Evolutionary conservation across 2,888 invertebrate genomes (phyloP), one percentile per base, ranked within the genome.

Genomic region (Ectemnius continuus): DNA sequence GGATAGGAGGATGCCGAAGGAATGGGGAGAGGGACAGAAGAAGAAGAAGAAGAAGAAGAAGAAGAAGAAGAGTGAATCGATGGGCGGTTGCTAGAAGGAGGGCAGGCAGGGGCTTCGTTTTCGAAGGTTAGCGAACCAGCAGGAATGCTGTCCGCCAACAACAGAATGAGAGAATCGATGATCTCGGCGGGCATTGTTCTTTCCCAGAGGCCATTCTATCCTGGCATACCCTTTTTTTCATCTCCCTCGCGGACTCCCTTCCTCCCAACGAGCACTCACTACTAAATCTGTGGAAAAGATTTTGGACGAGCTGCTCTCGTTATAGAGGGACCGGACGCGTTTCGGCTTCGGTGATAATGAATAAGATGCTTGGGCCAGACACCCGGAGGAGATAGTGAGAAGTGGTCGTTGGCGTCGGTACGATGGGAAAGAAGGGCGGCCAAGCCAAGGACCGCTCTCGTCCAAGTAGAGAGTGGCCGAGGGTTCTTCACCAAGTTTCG

Each of bases 121-220:
- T 83, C 80, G 83, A 82, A 80, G 81, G 76, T 82, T 77, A 71
- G 70, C 75, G 76, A 80, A 81, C 79, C 70, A 67, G 73, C 75
- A 73, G 80, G 79, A 82, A 81, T 79, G 76, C 74, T 48, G 56
- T 64, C 47, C 75, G 62, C 64, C 77, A 78, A 82, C 83, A 81
- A 76, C 61, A 83, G 81, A 83, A 83, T 80, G 78, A 60, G 60
- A 81, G 80, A 79, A 82, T 82, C 83, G 80, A 83, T 82, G 81
- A 76, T 81, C 79, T 69, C 63, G 70, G 45, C 62, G 62, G 64
- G 78, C 73, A 80, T 74, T 75, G 72, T 74, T 76, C 65, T 57
- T 69, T 60, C 70, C 61, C 80, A 57, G 62, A 61, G 69, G 63
- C 68, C 65, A 36, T 6, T 52, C 52, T 52, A 52, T 52, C 16